Conservation (phyloP, 2,888 invertebrate species). For the Abrostola triplasia region DNA sequence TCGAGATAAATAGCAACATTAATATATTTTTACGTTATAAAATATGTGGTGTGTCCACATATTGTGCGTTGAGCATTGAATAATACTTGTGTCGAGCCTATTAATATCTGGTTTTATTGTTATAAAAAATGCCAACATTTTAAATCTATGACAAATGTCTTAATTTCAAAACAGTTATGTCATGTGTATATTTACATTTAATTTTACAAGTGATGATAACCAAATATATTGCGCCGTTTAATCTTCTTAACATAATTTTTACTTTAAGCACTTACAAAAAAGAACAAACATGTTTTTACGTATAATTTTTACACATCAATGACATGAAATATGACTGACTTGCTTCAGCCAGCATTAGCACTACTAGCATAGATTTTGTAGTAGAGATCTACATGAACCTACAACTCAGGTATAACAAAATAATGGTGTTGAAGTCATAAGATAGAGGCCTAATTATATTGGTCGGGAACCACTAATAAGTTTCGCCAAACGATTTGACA, state of each 20-base stretch:
- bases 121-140: constrained; percentile 36
- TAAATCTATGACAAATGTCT: constrained; percentile 48
- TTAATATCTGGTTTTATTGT: constrained; percentile 32
- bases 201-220: constrained; percentile 18
- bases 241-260: constrained; percentile 7
- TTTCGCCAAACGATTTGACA: neutral
- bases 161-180: constrained; percentile 30
- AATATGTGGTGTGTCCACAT: constrained; percentile 32
- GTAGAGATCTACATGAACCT: no score
- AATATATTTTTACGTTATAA: constrained; percentile 41
- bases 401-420: no score
- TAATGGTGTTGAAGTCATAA: no score
- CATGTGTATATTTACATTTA: constrained; percentile 10
- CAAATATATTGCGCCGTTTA: constrained; percentile 14
- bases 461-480: no score
- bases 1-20: constrained; percentile 43
- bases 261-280: neutral
- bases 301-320: neutral
- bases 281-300: neutral
- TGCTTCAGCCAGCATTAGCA: no score
- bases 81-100: constrained; percentile 28
- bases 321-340: neutral
- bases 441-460: no score
- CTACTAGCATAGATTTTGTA: no score
- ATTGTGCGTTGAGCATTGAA: constrained; percentile 35